These are phyloP conservation scores for Trachythela sp. DNA, from an alignment of 64 coral and sea anemone species.

Conservation along the genomic window DNA sequence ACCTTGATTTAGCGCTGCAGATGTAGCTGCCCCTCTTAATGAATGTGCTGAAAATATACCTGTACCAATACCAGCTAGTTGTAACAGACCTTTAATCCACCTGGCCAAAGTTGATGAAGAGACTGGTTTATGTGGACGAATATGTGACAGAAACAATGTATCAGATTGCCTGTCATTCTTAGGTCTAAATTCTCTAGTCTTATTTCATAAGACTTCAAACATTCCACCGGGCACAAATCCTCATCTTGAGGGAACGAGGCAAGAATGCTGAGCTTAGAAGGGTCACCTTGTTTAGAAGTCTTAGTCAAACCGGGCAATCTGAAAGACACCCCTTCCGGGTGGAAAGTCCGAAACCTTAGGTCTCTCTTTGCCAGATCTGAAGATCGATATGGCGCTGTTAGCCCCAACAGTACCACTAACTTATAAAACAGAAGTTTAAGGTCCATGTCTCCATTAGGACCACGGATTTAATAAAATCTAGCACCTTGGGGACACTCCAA, in stretches of 20 bases:
- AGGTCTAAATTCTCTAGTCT: background rate
- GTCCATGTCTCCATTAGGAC: background rate
- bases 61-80: background rate
- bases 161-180: background rate
- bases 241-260: background rate
- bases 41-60: background rate
- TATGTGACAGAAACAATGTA: background rate
- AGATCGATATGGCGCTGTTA: background rate
- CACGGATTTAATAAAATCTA: conserved; percentile 32
- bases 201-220: background rate
- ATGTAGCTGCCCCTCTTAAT: background rate
- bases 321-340: background rate
- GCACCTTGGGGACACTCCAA: conserved; percentile 13
- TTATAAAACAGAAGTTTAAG: conserved; percentile 22
- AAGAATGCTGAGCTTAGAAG: background rate
- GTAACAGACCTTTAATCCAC: background rate
- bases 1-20: background rate
- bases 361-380: background rate
- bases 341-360: background rate
- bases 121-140: background rate
- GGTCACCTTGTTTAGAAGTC: background rate
- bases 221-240: background rate
- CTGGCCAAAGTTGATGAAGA: background rate
- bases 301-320: background rate
- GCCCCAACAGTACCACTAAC: conserved; percentile 18